Evolutionary conservation across 2,888 invertebrate genomes (phyloP), one percentile per base, ranked within the genome.

Genomic region (Athalia circularis): DNA sequence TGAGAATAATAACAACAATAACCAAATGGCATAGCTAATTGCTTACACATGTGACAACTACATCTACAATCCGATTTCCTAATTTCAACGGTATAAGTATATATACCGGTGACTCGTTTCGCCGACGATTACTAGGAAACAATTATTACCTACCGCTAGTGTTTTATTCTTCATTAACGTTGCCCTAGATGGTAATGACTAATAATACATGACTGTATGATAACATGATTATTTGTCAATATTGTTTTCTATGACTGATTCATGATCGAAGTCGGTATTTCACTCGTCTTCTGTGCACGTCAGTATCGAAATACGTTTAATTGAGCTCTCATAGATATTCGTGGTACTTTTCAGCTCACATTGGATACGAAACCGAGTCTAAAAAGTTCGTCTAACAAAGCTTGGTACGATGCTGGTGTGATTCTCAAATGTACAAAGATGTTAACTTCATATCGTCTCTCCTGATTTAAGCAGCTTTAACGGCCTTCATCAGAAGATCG

Each of bases 401-500:
- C 72, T 72, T 72, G 57, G 72, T 15, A 72, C 47, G 72, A 59
- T 57, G 48, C 4, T 43, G 61, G 62, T 62, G 61, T 7, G 52
- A 9, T 48, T n/a, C 59, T 54, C 6, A 62, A 62, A 15, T 50
- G 7, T 62, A 62, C 62, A 61, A 64, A 45, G 61, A 64, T 62
- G 62, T 75, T 75, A 29, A 75, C 47, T 50, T 64, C 4, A 45
- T 64, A 29, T 75, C 29, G 62, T 13, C 3, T 45, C 47, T 9
- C 13, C 59, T 9, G 45, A 59, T 72, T 78, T 89, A 88, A 82
- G 86, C 85, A 61, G 85, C 88, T 70, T 89, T 89, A n/a, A 86
- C 84, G 47, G 85, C 82, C 80, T 90, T 90, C 85, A 90, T 90
- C 79, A 90, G 87, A 80, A 87, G 87, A 79, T 90, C 90, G 79